phyloP scores from a whole-genome alignment of 2,113 vertebrate genomes.

The Xenus cinereus region DNA sequence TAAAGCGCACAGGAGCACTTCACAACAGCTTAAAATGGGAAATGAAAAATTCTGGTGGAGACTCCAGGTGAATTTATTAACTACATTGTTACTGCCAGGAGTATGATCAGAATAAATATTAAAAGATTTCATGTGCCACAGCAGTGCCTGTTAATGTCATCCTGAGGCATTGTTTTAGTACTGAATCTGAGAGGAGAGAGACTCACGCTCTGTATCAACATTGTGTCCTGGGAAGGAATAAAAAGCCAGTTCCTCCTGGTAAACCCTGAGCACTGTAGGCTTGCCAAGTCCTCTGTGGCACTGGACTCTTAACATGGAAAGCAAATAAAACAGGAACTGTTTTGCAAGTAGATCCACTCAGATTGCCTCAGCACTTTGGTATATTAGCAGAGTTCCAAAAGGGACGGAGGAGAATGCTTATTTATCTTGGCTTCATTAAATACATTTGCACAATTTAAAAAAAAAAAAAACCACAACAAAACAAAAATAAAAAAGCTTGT shows the following conservation, averaged over 20 bases:
- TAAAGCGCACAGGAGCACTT: background rate
- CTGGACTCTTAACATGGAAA: background rate
- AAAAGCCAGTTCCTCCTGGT: background rate
- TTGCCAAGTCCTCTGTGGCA: constrained; percentile 25
- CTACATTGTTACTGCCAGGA: constrained; percentile 16
- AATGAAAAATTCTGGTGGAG: constrained; percentile 35
- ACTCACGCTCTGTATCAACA: background rate
- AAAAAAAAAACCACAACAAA: background rate
- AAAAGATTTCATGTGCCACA: constrained; percentile 1
- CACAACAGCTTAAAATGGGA: constrained; percentile 3
- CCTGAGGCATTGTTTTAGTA: background rate
- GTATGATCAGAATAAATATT: constrained; percentile 51
- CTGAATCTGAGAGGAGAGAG: background rate
- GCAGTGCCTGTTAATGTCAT: constrained; percentile 21
- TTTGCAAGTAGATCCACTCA: background rate
- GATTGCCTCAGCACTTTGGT: constrained; percentile 11
- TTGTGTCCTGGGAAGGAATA: constrained; percentile 6
- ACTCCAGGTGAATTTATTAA: constrained; percentile 56
- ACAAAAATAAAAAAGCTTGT: background rate
- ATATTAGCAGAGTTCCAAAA: constrained; percentile 5
- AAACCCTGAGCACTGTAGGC: background rate
- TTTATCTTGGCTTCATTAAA: constrained; percentile 16
- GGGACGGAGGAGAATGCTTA: background rate
- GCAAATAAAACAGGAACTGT: constrained; percentile 23
- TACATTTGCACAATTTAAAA: background rate